These are phyloP conservation scores for Drosophila littoralis DNA, from an alignment of 1,140 invertebrate genomes.

Conservation along the genomic window DNA sequence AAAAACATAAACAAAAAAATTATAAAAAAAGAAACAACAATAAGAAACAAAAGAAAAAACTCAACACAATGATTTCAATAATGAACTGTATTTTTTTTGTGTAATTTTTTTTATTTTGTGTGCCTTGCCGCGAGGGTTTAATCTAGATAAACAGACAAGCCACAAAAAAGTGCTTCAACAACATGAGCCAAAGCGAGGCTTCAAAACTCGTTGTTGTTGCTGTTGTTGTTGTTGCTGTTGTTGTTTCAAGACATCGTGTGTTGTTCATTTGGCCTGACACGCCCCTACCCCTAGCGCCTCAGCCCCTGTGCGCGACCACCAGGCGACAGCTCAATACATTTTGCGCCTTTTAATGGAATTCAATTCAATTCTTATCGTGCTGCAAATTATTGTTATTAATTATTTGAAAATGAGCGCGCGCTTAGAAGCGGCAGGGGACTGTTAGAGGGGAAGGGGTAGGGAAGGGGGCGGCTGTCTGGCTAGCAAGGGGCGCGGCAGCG, in stretches of 20 bases:
- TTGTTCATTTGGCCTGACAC: conserved; percentile 57
- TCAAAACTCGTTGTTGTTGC: conserved; percentile 55
- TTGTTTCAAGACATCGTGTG: conserved; percentile 41
- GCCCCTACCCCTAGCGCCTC: conserved; percentile 44
- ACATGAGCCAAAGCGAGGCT: conserved; percentile 46
- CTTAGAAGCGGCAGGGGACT: background rate
- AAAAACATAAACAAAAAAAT: conserved; percentile 16
- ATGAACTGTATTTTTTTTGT: conserved; percentile 61
- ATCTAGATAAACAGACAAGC: conserved; percentile 78
- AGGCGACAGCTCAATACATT: conserved; percentile 74
- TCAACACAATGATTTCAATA: conserved; percentile 79
- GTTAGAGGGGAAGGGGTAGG: too few species aligned
- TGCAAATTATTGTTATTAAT: conserved; percentile 83
- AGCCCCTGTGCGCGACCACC: conserved; percentile 21
- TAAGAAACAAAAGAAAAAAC: conserved; percentile 39
- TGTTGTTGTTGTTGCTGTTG: conserved; percentile 15
- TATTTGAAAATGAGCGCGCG: conserved; percentile 63
- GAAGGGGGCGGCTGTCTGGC: background rate
- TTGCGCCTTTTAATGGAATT: conserved; percentile 81
- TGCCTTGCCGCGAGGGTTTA: conserved; percentile 63
- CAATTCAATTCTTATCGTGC: conserved; percentile 83
- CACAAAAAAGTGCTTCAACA: conserved; percentile 66
- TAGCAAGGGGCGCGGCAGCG: background rate
- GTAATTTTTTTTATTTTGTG: conserved; percentile 52
- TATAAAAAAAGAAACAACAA: conserved; percentile 16